These are phyloP conservation scores for Irena cyanogastra DNA, from an alignment of 2,113 vertebrate genomes.

Conservation along the genomic window DNA sequence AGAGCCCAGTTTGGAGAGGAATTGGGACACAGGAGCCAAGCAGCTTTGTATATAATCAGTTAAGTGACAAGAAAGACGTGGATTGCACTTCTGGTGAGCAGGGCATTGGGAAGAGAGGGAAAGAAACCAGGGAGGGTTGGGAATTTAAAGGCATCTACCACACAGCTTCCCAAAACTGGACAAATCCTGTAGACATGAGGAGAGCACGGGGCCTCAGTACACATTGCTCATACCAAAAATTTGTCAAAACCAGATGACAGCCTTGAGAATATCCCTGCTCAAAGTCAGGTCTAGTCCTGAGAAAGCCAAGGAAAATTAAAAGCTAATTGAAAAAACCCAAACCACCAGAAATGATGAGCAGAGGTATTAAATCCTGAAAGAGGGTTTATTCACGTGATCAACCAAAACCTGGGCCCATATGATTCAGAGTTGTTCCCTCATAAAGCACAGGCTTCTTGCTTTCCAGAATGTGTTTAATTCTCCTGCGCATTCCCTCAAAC, in stretches of 20 bases:
- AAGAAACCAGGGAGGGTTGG: neutral
- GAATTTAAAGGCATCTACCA: neutral
- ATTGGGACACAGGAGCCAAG: neutral
- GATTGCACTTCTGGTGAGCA: neutral
- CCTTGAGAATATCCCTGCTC: neutral
- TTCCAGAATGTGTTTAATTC: slow-evolving; percentile 3
- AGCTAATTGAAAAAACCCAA: neutral
- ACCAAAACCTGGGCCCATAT: neutral
- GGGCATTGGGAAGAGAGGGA: neutral
- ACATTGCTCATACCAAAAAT: neutral
- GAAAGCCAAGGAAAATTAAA: neutral
- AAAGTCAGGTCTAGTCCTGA: neutral
- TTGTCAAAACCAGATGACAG: neutral
- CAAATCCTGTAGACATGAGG: neutral
- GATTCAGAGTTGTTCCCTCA: neutral
- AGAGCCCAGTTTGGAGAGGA: neutral
- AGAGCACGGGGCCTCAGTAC: neutral
- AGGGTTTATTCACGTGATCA: neutral
- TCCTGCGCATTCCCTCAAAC: neutral
- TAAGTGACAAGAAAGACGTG: neutral
- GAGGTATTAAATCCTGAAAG: neutral
- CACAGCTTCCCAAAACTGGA: neutral
- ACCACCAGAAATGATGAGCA: neutral
- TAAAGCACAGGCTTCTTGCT: neutral
- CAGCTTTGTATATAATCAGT: neutral